Evolutionary conservation across 2,113 vertebrate species (phyloP), one percentile per base, ranked within the genome.

Genomic region (Leiothrix lutea): DNA sequence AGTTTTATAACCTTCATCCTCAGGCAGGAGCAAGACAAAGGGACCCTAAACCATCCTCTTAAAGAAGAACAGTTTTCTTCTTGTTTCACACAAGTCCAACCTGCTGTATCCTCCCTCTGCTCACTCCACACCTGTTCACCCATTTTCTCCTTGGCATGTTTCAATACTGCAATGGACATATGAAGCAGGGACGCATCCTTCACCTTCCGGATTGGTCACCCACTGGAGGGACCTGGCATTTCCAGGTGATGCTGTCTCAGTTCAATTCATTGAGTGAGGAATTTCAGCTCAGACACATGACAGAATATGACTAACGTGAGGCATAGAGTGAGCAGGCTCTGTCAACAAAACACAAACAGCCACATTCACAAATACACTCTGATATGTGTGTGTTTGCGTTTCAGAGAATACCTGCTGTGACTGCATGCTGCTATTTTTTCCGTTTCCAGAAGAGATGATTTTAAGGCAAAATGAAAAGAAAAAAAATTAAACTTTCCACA

Each of bases 371-470:
- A 80, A 88, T 29, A 42, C 33, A 57, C 10, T 72, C 25, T 2
- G 2, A 38, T 82, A 36, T 47, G 3, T 22, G 28, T 83, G 22
- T 77, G 45, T 83, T 53, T 58, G 33, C 61, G 40, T 92, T 80
- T 67, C 94, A 97, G 77, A 80, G 96, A 92, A 95, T 86, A 80
- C 86, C 95, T 97, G 94, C 93, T 98, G 95, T 97, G 90, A 71
- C 71, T 94, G 77, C 25, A 83, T 79, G 85, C 69, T 95, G 74
- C 47, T 94, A 40, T 47, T 79, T 91, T 96, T 95, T 54, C 66
- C 72, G 86, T 66, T 77, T 81, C 91, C 91, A 94, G 85, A 97
- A 95, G 81, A 95, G 83, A 95, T 69, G 5, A 95, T 95, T 94
- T 95, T 44, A 80, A 97, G 69, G 56, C 70, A 64, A 81, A 97